Conservation (phyloP, 1,140 invertebrate genomes). For the Heliconius congener region DNA sequence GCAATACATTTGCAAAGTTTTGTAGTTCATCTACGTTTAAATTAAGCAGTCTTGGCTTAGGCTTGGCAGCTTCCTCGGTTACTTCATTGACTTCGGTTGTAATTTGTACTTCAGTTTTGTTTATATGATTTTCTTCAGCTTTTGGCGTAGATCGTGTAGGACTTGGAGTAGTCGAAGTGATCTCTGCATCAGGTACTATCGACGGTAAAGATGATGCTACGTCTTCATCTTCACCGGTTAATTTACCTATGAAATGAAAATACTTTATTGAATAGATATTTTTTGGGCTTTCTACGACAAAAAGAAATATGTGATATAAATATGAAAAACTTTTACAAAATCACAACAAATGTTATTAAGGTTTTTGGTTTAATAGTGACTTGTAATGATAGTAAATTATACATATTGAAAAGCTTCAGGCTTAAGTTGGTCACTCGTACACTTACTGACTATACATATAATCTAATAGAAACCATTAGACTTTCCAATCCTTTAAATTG, state of each 20-base stretch:
- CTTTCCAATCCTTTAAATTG: too few species aligned
- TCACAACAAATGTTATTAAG: not conserved
- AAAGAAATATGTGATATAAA: not conserved
- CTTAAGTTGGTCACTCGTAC: not conserved
- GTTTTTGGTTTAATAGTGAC: not conserved
- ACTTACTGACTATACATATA: too few species aligned
- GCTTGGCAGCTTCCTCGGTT: constrained; percentile 48
- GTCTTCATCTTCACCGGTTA: constrained; percentile 65
- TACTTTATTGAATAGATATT: not conserved
- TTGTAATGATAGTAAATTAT: too few species aligned
- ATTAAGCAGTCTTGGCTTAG: constrained; percentile 67
- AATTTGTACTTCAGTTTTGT: constrained; percentile 41
- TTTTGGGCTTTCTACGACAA: not conserved
- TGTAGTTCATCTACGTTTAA: constrained; percentile 71
- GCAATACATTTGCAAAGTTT: constrained; percentile 69
- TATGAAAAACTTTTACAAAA: not conserved
- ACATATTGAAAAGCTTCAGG: not conserved
- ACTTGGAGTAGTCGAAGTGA: constrained; percentile 29
- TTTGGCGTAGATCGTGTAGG: constrained; percentile 43
- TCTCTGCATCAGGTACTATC: constrained; percentile 11
- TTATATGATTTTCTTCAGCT: constrained; percentile 33
- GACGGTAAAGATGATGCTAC: constrained; percentile 27
- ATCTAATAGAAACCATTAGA: too few species aligned
- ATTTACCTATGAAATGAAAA: constrained; percentile 59
- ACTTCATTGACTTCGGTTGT: constrained; percentile 46